phyloP scores from a whole-genome alignment of 2,888 invertebrate species.

The Agrilus cyanescens region DNA sequence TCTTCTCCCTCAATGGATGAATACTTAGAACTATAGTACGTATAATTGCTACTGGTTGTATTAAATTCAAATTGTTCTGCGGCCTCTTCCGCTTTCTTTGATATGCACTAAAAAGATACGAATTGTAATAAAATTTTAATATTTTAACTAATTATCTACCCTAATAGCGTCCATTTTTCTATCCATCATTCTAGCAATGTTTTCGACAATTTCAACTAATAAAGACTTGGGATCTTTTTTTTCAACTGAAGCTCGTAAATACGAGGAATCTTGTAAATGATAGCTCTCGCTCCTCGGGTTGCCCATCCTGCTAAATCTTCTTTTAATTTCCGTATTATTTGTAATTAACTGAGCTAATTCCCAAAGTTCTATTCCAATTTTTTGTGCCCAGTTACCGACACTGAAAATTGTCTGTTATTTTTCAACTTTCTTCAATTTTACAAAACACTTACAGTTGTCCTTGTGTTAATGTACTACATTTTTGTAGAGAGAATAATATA shows the following conservation, averaged over 20 bases:
- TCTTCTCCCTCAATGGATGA: slow-evolving; percentile 38
- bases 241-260: slow-evolving; percentile 50
- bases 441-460: no score
- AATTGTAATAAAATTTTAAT: background rate
- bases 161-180: slow-evolving; percentile 83
- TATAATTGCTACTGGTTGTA: slow-evolving; percentile 32
- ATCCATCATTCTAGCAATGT: slow-evolving; percentile 74
- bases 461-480: no score
- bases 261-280: no score
- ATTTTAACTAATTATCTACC: slow-evolving; percentile 35
- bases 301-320: no score
- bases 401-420: no score
- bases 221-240: slow-evolving; percentile 68
- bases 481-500: no score
- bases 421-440: no score
- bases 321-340: no score
- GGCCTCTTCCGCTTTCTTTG: slow-evolving; percentile 58
- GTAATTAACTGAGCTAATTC: no score
- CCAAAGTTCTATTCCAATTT: no score
- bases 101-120: slow-evolving; percentile 51
- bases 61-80: slow-evolving; percentile 51
- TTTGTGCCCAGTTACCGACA: no score
- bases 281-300: no score
- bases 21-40: slow-evolving; percentile 76
- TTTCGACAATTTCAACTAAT: slow-evolving; percentile 65